phyloP scores from a whole-genome alignment of 1,140 invertebrate genomes.

The Orchestia grillus region DNA sequence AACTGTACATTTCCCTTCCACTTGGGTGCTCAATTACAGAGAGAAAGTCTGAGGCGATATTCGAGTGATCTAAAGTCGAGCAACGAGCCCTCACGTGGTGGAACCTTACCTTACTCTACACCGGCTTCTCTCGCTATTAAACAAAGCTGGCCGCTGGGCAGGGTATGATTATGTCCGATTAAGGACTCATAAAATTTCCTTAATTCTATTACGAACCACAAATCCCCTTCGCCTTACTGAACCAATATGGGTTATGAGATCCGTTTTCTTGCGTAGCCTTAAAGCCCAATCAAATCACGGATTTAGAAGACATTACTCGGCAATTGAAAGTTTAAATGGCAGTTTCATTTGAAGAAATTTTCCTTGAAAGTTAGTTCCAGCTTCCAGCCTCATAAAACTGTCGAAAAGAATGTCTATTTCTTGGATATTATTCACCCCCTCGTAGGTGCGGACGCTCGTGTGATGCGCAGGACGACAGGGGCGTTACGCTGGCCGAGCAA shows the following conservation, averaged over 20 bases:
- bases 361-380: neutral
- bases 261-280: neutral
- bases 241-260: neutral
- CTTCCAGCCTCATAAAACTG: neutral
- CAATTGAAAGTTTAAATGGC: neutral
- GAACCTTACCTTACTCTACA: neutral
- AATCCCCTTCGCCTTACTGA: neutral
- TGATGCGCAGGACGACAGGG: neutral
- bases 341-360: neutral
- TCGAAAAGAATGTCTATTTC: neutral
- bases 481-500: too few relatives aligned
- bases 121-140: neutral
- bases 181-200: conserved; percentile 14
- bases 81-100: neutral
- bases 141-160: neutral
- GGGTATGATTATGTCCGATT: neutral
- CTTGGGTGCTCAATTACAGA: neutral
- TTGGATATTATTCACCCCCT: neutral
- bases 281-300: neutral
- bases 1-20: neutral
- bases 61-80: neutral
- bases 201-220: neutral
- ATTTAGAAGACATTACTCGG: neutral
- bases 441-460: neutral
- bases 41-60: neutral